Conservation (phyloP, 2,888 invertebrate species). For the Tetheella fluctuosa region DNA sequence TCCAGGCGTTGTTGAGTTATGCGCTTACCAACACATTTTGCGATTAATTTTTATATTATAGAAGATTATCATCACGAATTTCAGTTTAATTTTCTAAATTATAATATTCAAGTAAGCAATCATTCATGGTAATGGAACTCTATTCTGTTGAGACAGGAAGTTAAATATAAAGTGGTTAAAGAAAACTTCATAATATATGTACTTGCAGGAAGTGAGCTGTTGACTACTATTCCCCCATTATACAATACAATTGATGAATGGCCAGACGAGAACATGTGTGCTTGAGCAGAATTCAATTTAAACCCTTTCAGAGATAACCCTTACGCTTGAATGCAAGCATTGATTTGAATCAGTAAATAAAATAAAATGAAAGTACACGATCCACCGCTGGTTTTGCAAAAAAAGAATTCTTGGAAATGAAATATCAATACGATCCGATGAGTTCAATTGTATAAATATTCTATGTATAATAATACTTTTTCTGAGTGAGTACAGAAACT, state of each 20-base stretch:
- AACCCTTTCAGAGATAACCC: conserved; percentile 75
- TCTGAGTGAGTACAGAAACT: too few species aligned
- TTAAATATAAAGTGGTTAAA: conserved; percentile 31
- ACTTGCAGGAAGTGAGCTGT: conserved; percentile 67
- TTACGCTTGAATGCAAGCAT: conserved; percentile 66
- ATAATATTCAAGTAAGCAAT: not conserved
- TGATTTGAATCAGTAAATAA: conserved; percentile 78
- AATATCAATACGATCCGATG: conserved; percentile 16
- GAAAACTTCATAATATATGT: conserved; percentile 38
- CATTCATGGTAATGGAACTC: not conserved
- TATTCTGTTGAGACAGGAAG: conserved; percentile 31
- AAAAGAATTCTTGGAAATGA: conserved; percentile 14
- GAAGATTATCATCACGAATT: not conserved
- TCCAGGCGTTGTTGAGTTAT: too few species aligned
- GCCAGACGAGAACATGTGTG: conserved; percentile 73
- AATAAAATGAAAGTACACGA: conserved; percentile 37
- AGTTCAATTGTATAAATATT: not conserved
- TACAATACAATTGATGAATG: conserved; percentile 77
- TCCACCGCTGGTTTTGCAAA: conserved; percentile 9
- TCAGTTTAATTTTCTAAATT: not conserved
- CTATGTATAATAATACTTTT: not conserved
- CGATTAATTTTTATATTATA: too few species aligned
- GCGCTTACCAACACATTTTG: too few species aligned
- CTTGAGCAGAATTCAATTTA: conserved; percentile 76
- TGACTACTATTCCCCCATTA: conserved; percentile 73